Evolutionary conservation across 2,888 invertebrate genomes (phyloP).

Genomic region (Bhutanitis thaidina): DNA sequence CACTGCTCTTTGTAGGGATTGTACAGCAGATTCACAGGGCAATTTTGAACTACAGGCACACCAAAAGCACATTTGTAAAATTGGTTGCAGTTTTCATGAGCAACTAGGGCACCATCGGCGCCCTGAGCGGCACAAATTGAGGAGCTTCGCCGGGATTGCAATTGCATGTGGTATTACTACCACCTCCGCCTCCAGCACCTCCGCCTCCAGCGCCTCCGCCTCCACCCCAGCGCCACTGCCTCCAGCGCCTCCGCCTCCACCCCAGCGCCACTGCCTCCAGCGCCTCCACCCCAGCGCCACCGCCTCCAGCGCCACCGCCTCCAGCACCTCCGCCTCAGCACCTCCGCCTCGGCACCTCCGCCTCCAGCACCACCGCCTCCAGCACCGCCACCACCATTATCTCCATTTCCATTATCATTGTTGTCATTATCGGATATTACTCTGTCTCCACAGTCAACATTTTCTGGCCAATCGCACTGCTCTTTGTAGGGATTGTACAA

Average conservation of each 20-base stretch:
- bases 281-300: too few relatives aligned
- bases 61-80: constrained; percentile 41
- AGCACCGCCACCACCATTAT: background rate
- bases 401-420: background rate
- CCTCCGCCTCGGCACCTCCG: too few relatives aligned
- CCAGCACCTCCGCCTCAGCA: too few relatives aligned
- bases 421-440: constrained; percentile 18
- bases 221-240: background rate
- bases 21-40: constrained; percentile 32
- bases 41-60: constrained; percentile 31
- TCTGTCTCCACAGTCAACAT: constrained; percentile 35
- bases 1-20: constrained; percentile 35
- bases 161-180: background rate
- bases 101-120: constrained; percentile 36
- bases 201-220: background rate
- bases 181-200: background rate
- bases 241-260: background rate
- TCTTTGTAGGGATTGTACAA: constrained; percentile 32
- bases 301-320: too few relatives aligned
- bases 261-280: background rate
- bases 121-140: constrained; percentile 34
- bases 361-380: background rate
- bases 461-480: constrained; percentile 32
- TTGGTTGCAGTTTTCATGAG: constrained; percentile 42
- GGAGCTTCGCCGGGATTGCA: constrained; percentile 37